Evolutionary conservation across 2,888 invertebrate genomes (phyloP), one percentile per base, ranked within the genome.

Genomic region (Mythimna vitellina): DNA sequence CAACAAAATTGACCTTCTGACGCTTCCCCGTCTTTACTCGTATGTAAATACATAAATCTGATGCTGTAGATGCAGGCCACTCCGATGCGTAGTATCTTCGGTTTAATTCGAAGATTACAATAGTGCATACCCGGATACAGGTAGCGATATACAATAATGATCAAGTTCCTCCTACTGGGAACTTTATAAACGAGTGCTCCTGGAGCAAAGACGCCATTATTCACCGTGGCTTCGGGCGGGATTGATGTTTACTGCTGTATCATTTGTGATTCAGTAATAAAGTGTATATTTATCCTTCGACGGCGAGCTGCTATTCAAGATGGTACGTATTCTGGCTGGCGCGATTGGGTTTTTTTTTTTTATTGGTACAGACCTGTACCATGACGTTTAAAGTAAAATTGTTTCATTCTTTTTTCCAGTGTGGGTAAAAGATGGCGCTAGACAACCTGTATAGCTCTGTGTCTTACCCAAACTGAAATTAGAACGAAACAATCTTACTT

Each of bases 81-180:
- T 51, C 20, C 17, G 14, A 29, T 38, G 83, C 74, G 66, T 51
- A 69, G 74, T 51, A 64, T 70, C 56, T 65, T 54, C 67, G 35
- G 54, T 46, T 80, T 80, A 56, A 80, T 80, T 70, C 70, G 70
- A 80, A 74, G 51, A 80, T 83, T 80, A 80, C 80, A 46, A 74
- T 83, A 80, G 80, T 80, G 80, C 80, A 80, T 80, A 79, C 56
- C 63, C 80, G 54, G 73, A 54, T 75, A 62, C 80, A 80, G 74
- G 80, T 80, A 62, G 74, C 64, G 60, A 80, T 83, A 74, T 80
- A 67, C n/a, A 46, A 42, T 80, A 80, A 80, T 80, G 75, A 67
- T 25, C 29, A 12, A 51, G 80, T 74, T 80, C 80, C 80, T 83
- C 80, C 56, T 46, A 51, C 69, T 67, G 60, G 57, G 54, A 58